Base-by-base conservation (phyloP, 1,140 invertebrate genomes). In the Hermetia illucens region DNA sequence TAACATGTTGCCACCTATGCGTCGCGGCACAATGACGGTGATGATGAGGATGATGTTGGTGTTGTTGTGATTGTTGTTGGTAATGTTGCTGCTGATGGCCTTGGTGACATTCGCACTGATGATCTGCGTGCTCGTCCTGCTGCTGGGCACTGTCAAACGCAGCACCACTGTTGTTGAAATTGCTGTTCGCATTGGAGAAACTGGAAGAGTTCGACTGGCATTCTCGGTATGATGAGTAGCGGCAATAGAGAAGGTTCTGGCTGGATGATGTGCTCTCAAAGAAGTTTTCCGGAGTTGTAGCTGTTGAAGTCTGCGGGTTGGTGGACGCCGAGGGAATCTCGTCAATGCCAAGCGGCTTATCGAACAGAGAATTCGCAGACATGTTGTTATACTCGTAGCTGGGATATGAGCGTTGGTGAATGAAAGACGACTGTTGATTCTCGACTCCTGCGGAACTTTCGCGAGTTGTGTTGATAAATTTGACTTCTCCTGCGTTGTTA, bases 301-400 rank as follows among this genome's bases (percentile, higher is more conserved):
- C 6, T 25, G 24, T 8, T 32, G 6, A 32, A 32, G 13, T 32
- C 8, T 17, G 30, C 5, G 17, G 5, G 5, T 13, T 10, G 13
- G 17, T 16, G 6, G 6, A 5, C 30, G 30, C 8, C 13, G 30
- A 17, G 24, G 52, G 41, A 34, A 58, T 21, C 38, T 58, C 55
- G 22, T 55, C 53, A 13, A 58, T 58, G 20, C 49, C 55, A 21
- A 58, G 22, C 0, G 52, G 47, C 25, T 58, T 58, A 9, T 58
- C 55, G 5, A 58, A 58, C 6, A 50, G 41, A 8, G 51, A 44
- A 22, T 58, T 58, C 2, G 53, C 49, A 18, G 55, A 56, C 55
- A 58, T 58, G 33, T 58, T 58, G 6, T 53, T 53, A 19, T 58
- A 58, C 10, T 58, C 55, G n/a, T 58, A 58, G 25, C 47, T 53